Evolutionary conservation across 2,797 vertebrate genomes (phyloP).

Genomic region (Muraenolepis orangiensis): DNA sequence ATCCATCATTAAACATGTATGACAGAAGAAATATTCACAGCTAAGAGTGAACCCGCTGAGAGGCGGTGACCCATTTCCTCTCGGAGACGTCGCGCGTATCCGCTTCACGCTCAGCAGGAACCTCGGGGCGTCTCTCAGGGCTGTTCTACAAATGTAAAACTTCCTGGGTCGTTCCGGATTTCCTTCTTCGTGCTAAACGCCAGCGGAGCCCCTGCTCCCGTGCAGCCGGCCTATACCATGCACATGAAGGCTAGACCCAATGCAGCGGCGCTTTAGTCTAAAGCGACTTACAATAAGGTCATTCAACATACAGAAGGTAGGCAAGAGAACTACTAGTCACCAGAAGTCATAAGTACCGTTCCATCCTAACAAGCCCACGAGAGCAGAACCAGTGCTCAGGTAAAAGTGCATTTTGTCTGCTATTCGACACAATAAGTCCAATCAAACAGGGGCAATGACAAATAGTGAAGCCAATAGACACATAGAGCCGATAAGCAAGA

Average conservation of each 20-base stretch:
- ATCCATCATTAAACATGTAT: constrained; percentile 68
- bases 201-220: neutral
- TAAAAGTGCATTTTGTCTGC: too few species aligned
- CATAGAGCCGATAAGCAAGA: too few species aligned
- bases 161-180: neutral
- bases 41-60: constrained; percentile 55
- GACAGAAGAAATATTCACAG: constrained; percentile 51
- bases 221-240: neutral
- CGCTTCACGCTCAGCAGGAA: constrained; percentile 2
- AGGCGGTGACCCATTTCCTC: constrained; percentile 66
- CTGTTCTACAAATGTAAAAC: neutral
- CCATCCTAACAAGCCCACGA: too few species aligned
- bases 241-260: neutral
- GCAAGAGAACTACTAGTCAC: too few species aligned
- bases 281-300: too few species aligned
- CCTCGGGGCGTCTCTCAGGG: neutral
- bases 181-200: neutral
- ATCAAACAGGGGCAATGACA: too few species aligned
- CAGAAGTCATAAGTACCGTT: too few species aligned
- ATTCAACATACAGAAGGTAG: too few species aligned
- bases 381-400: too few species aligned
- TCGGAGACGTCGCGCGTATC: constrained; percentile 41
- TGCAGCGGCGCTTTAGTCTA: neutral
- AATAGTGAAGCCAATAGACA: too few species aligned
- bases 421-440: too few species aligned